Evolutionary conservation across 2,113 vertebrate species (phyloP).

Genomic region (Mola mola): DNA sequence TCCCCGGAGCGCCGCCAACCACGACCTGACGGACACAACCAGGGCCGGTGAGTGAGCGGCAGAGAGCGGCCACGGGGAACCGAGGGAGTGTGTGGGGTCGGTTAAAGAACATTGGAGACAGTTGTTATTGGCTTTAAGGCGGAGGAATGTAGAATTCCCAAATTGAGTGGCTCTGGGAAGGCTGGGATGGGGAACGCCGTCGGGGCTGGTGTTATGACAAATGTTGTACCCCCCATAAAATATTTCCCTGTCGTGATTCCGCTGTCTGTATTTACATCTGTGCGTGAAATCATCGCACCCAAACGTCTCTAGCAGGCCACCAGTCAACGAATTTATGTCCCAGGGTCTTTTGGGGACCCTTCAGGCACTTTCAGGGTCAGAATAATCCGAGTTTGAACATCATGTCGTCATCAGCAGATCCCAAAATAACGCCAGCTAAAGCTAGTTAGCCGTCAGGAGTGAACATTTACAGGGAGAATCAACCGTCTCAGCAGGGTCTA

Average conservation of each 20-base stretch:
- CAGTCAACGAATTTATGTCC: rapidly evolving
- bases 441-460: neutral
- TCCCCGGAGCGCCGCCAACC: slow-evolving; percentile 91
- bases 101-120: rapidly evolving
- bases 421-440: neutral
- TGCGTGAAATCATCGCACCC: rapidly evolving
- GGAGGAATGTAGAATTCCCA: neutral
- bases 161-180: neutral
- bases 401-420: neutral
- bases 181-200: slow-evolving; percentile 6
- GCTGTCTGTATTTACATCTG: neutral
- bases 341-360: no score
- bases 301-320: rapidly evolving
- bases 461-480: neutral
- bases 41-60: slow-evolving; percentile 86
- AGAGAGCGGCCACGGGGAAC: rapidly evolving
- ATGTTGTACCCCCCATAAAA: neutral
- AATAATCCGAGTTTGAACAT: neutral
- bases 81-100: neutral
- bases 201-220: slow-evolving; percentile 38
- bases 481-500: no score
- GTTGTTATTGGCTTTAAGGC: neutral
- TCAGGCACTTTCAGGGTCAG: rapidly evolving
- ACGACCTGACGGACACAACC: slow-evolving; percentile 96
- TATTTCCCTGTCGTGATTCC: neutral